Evolutionary conservation across 2,113 vertebrate genomes (phyloP), one percentile per base, ranked within the genome.

Genomic region (Sciurus niger): DNA sequence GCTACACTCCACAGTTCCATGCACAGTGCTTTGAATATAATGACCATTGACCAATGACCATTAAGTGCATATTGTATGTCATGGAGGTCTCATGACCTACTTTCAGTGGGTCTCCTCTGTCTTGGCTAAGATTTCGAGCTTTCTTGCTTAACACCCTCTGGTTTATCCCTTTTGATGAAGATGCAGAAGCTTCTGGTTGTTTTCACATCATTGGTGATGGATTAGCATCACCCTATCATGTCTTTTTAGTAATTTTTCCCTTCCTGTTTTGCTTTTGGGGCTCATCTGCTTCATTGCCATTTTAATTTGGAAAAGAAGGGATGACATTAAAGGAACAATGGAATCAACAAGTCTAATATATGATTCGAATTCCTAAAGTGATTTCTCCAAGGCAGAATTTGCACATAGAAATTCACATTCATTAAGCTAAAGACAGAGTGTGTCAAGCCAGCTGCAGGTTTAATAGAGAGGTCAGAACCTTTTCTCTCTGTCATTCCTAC

Each of bases 301-400:
- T 84, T 95, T 97, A 92, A 97, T 98, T 96, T 96, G 78, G 78
- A 94, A 97, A 86, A 93, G 85, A 97, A 90, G 40, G 37, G 58
- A 51, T 28, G 78, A 18, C 60, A 18, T 55, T 91, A 87, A 84
- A 97, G 51, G 53, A 96, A 95, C 58, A 87, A 91, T 83, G 93
- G 90, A 95, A 95, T 70, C 6, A 98, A 96, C 37, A 63, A 77
- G n/a, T 92, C 46, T 76, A 46, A 80, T 95, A 79, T 86, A 48
- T 37, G 67, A 96, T 90, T 82, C 90, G 88, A 40, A 88, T 97
- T 97, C 85, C 94, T 95, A 65, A 96, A 96, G 84, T 34, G 8
- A n/a, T 96, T 93, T 63, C 72, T 83, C 88, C 6, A 46, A 88
- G 53, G 48, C 92, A 79, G 84, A 93, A 96, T 98, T 96, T 98